These are phyloP conservation scores for Petrolisthes manimaculis DNA, from an alignment of 2,888 invertebrate genomes.

Conservation along the genomic window DNA sequence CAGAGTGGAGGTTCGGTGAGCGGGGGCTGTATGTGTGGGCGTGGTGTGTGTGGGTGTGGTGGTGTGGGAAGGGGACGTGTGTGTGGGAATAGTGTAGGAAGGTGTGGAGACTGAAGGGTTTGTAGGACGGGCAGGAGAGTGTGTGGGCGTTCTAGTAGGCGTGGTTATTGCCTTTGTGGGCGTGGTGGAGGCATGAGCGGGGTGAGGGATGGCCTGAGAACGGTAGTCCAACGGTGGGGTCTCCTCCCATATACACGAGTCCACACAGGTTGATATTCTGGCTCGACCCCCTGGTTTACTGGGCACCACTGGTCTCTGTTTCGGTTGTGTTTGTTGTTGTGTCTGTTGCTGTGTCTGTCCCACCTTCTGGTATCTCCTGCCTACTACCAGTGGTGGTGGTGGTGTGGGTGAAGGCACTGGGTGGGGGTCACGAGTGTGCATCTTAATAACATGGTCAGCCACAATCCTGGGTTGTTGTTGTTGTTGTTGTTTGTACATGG, in stretches of 20 bases:
- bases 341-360: neutral
- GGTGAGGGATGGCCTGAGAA: neutral
- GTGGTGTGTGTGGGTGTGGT: neutral
- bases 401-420: constrained; percentile 7
- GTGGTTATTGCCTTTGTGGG: neutral
- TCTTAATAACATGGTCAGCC: constrained; percentile 62
- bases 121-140: neutral
- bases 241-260: constrained; percentile 59
- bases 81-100: neutral
- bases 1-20: constrained; percentile 24
- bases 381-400: constrained; percentile 42
- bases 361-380: constrained; percentile 54
- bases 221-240: constrained; percentile 31
- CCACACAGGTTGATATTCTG: constrained; percentile 53
- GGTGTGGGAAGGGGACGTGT: constrained; percentile 13
- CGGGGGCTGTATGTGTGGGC: constrained; percentile 5
- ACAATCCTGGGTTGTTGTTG: constrained; percentile 56
- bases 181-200: neutral
- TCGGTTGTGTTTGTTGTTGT: constrained; percentile 12
- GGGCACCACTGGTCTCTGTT: constrained; percentile 29
- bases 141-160: neutral
- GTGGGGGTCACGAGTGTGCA: constrained; percentile 49
- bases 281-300: constrained; percentile 30
- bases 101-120: neutral
- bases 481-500: neutral